A percentile compares a stretch with the other conserved stretches of the same genome.
Conservation (phyloP, 35 echinoderm and acorn worm genomes). For the Apostichopus parvimensis region DNA sequence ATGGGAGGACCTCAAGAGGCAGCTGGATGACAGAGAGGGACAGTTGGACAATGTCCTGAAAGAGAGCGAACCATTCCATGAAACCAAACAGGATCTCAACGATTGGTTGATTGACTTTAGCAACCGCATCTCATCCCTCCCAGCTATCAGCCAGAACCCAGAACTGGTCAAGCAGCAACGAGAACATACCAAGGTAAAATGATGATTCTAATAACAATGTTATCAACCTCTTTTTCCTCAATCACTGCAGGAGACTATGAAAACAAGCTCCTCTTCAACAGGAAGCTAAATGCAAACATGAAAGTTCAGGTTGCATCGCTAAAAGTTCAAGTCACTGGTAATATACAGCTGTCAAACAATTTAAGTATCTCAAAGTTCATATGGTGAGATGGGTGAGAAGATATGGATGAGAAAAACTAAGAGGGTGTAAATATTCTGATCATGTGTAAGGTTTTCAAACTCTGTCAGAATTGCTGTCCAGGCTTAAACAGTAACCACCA, state of each 20-base stretch:
- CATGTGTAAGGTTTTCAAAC: too few species aligned
- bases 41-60: constrained; percentile 84
- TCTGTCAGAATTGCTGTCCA: too few species aligned
- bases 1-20: constrained; percentile 89
- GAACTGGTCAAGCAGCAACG: constrained; percentile 90
- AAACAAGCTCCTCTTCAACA: too few species aligned
- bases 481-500: too few species aligned
- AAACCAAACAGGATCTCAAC: constrained; percentile 74
- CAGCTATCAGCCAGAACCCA: constrained; percentile 87
- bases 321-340: too few species aligned
- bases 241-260: constrained; percentile 29
- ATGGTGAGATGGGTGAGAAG: too few species aligned
- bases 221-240: background rate
- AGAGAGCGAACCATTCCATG: constrained; percentile 97
- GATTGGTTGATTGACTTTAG: constrained; percentile 93
- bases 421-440: too few species aligned
- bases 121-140: constrained; percentile 72
- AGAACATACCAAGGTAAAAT: constrained; percentile 93
- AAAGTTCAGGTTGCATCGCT: too few species aligned
- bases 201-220: background rate
- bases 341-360: too few species aligned
- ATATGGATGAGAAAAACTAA: too few species aligned
- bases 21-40: constrained; percentile 84
- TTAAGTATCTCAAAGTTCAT: too few species aligned
- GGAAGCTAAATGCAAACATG: too few species aligned